These are phyloP conservation scores for Bibio marci DNA, from an alignment of 2,888 invertebrate species.

Conservation along the genomic window DNA sequence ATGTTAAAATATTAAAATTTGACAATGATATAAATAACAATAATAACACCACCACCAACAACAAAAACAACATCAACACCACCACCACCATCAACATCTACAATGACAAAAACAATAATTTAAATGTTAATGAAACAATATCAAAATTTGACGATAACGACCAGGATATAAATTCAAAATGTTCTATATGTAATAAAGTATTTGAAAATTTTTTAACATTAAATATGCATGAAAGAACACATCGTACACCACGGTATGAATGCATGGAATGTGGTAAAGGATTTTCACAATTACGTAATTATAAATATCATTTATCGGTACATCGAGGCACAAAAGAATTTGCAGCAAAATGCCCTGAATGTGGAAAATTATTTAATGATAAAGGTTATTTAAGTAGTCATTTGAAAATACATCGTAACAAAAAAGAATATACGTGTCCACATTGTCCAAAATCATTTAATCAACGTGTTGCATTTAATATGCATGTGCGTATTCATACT, in stretches of 20 bases:
- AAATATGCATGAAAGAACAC: constrained; percentile 28
- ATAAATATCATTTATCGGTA: constrained; percentile 66
- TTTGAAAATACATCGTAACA: constrained; percentile 70
- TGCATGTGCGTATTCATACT: constrained; percentile 71
- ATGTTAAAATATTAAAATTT: no score
- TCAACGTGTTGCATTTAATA: constrained; percentile 73
- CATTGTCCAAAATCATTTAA: constrained; percentile 72
- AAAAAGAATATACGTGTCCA: constrained; percentile 64
- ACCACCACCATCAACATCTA: no score
- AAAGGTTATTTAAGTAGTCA: constrained; percentile 70
- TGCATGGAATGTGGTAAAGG: constrained; percentile 64
- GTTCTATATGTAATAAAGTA: constrained; percentile 27
- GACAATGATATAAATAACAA: no score
- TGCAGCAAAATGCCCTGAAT: constrained; percentile 48
- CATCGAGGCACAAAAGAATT: constrained; percentile 72
- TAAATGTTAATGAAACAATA: not conserved
- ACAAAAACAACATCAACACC: no score
- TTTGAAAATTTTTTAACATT: constrained; percentile 27
- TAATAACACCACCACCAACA: no score
- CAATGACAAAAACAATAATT: no score
- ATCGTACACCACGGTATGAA: constrained; percentile 36
- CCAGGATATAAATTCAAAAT: constrained; percentile 24
- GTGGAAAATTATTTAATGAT: constrained; percentile 71
- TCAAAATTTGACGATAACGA: not conserved
- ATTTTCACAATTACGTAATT: constrained; percentile 69